A percentile compares a stretch with the other conserved stretches of the same genome.
These are phyloP conservation scores for Marisa cornuarietis DNA, from an alignment of 1,140 invertebrate genomes.

Conservation along the genomic window DNA sequence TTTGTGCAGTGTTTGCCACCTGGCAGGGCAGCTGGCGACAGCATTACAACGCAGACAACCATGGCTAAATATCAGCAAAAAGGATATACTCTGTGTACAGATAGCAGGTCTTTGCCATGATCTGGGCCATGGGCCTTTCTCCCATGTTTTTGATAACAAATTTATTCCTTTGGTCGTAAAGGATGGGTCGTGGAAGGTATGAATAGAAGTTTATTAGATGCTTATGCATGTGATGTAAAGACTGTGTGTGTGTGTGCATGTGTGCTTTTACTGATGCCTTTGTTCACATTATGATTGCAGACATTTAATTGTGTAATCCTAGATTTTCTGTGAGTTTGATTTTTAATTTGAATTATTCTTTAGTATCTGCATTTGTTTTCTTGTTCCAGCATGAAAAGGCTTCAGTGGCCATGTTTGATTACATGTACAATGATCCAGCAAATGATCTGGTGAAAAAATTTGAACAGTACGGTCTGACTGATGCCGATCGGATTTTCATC, in stretches of 20 bases:
- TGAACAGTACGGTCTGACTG: slow-evolving; percentile 43
- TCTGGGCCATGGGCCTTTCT: slow-evolving; percentile 62
- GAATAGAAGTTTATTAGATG: not conserved
- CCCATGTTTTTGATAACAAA: slow-evolving; percentile 38
- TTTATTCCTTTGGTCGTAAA: slow-evolving; percentile 20
- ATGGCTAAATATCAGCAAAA: slow-evolving; percentile 65
- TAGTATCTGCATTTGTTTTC: not conserved
- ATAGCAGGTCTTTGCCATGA: slow-evolving; percentile 78
- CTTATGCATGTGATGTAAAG: not conserved
- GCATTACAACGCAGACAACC: slow-evolving; percentile 63
- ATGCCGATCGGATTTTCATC: slow-evolving; percentile 64
- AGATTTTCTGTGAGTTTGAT: not conserved
- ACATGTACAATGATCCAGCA: slow-evolving; percentile 59
- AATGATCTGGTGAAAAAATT: slow-evolving; percentile 58
- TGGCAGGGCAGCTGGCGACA: slow-evolving; percentile 64
- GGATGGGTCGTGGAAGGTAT: not conserved
- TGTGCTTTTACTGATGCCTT: not conserved
- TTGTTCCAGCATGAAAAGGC: slow-evolving; percentile 68
- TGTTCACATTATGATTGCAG: not conserved
- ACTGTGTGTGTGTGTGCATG: not conserved
- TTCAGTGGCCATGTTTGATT: slow-evolving; percentile 67
- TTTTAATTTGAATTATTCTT: not conserved
- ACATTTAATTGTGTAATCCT: not conserved
- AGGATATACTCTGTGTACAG: slow-evolving; percentile 69
- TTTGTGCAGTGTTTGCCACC: slow-evolving; percentile 58